Conservation (phyloP, 2,888 invertebrate species). For the Stramonita haemastoma region DNA sequence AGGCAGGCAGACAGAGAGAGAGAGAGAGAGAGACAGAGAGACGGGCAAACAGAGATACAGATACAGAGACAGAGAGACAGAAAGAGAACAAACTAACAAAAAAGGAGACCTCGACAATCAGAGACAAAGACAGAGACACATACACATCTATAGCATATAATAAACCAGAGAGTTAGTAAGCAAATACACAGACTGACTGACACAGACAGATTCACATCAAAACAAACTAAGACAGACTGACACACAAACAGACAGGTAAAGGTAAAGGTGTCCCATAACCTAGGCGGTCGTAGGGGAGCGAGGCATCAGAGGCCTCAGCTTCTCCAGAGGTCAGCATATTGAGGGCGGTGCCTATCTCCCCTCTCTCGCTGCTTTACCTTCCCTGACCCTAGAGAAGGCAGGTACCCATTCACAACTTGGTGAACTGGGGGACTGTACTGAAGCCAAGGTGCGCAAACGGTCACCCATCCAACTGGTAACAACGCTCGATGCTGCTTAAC, state of each 20-base stretch:
- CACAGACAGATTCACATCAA: not conserved
- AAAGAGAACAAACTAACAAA: not conserved
- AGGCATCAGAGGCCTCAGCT: too few species aligned
- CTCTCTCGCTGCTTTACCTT: too few species aligned
- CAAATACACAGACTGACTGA: not conserved
- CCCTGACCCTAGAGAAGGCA: too few species aligned
- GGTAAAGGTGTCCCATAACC: too few species aligned
- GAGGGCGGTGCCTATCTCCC: too few species aligned
- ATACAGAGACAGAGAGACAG: constrained; percentile 13
- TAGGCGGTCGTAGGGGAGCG: too few species aligned
- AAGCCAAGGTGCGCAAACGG: too few species aligned
- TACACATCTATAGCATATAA: not conserved
- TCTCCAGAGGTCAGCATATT: too few species aligned
- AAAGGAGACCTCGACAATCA: not conserved
- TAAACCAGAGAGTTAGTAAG: not conserved
- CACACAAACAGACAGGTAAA: not conserved
- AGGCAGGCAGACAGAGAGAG: not conserved
- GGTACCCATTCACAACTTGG: too few species aligned
- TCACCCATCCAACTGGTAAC: too few species aligned
- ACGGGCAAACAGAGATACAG: constrained; percentile 21
- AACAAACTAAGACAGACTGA: not conserved
- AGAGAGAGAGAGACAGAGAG: constrained; percentile 34
- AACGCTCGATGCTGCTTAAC: too few species aligned
- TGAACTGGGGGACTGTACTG: too few species aligned
- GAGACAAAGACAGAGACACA: not conserved